A percentile compares a stretch with the other conserved stretches of the same genome.
Conservation (phyloP, 2,888 invertebrate genomes). For the Scaptomyza cyrtandrae region DNA sequence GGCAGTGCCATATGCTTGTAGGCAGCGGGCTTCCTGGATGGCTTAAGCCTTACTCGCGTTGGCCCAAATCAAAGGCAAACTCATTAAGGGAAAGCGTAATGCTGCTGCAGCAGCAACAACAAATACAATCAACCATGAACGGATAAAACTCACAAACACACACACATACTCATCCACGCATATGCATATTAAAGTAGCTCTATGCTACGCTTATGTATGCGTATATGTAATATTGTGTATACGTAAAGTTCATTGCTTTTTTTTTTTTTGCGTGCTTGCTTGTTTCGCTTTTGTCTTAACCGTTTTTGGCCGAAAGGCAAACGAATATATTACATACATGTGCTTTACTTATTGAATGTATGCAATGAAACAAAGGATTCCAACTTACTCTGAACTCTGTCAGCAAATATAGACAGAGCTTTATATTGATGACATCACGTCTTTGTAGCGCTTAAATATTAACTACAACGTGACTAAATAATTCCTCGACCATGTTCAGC, state of each 20-base stretch:
- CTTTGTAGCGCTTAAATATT: constrained; percentile 13
- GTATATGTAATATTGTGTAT: constrained; percentile 66
- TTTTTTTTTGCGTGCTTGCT: constrained; percentile 27
- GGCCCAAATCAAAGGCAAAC: constrained; percentile 75
- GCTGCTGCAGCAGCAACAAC: constrained; percentile 14
- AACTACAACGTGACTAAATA: constrained; percentile 10
- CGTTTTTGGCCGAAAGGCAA: constrained; percentile 50
- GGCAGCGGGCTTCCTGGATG: constrained; percentile 40
- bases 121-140: too few relatives aligned
- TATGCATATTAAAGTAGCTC: constrained; percentile 70
- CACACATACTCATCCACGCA: constrained; percentile 44
- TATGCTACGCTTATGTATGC: constrained; percentile 42
- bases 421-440: constrained; percentile 24
- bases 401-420: constrained; percentile 7
- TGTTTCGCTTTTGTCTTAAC: constrained; percentile 57
- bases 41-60: constrained; percentile 50
- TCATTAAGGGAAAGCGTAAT: constrained; percentile 62
- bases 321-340: constrained; percentile 43
- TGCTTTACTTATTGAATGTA: constrained; percentile 68
- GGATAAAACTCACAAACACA: constrained; percentile 12
- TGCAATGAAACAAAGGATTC: constrained; percentile 30
- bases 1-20: constrained; percentile 5
- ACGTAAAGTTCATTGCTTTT: constrained; percentile 16
- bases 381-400: constrained; percentile 33
- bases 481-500: constrained; percentile 4